Conservation (phyloP, 2,113 vertebrate species). For the Columbina picui region DNA sequence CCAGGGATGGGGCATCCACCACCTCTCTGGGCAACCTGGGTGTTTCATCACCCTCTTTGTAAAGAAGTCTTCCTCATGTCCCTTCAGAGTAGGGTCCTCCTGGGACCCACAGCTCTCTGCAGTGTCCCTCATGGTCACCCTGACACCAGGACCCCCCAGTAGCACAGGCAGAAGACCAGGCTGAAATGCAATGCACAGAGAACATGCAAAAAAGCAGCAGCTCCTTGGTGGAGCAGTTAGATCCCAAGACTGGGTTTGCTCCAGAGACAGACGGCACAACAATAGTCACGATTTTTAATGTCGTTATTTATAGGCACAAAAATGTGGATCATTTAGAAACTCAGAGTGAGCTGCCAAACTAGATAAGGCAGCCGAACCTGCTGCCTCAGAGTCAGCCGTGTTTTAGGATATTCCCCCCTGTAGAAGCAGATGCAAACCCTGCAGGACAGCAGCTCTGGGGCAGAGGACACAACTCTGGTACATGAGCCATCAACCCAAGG, state of each 20-base stretch:
- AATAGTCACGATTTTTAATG: slow-evolving; percentile 12
- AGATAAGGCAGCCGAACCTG: neutral
- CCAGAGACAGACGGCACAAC: neutral
- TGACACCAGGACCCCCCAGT: neutral
- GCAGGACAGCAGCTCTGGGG: neutral
- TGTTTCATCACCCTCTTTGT: too few relatives aligned
- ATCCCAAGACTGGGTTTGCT: neutral
- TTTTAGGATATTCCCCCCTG: neutral
- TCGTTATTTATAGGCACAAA: slow-evolving; percentile 44
- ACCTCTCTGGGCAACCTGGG: too few relatives aligned
- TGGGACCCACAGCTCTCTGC: neutral
- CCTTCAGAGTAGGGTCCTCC: neutral
- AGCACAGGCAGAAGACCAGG: neutral
- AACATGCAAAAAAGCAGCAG: neutral
- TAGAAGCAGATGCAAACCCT: slow-evolving; percentile 7
- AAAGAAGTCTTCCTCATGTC: too few relatives aligned
- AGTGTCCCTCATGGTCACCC: neutral
- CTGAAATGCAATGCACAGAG: neutral
- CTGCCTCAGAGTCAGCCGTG: neutral
- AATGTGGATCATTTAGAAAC: slow-evolving; percentile 16
- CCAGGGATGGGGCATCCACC: too few relatives aligned
- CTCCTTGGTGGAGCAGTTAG: neutral
- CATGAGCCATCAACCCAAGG: neutral
- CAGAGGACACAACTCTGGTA: neutral
- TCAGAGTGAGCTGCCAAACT: slow-evolving; percentile 18